Base-by-base conservation (phyloP, 2,113 vertebrate species). In the Oncorhynchus nerka region DNA sequence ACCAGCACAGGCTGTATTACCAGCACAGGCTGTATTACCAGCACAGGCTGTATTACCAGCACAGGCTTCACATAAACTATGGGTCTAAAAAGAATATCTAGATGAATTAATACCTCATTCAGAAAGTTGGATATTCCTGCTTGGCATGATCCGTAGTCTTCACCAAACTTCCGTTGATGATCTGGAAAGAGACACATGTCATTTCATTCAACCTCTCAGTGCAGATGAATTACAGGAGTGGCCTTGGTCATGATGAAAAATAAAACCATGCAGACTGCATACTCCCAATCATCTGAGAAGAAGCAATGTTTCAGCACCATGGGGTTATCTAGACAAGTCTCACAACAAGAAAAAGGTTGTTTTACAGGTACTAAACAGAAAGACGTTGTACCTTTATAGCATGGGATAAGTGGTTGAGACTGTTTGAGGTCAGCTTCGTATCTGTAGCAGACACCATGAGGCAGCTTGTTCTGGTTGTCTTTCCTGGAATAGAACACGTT, bases 391-490 rank as follows among this genome's bases (percentile, higher is more conserved):
- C 98, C 95, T 93, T 70, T 92, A 84, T 97, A 98, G 80, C 97
- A 99, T 0, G 97, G 97, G 73, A 93, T 92, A 73, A 97, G 87
- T 74, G 86, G 84, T 85, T 16, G 55, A 86, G 81, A 71, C 73
- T 86, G 75, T 78, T 76, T 80, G 73, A 99, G 94, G 86, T 96
- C 88, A n/a, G 92, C 82, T 76, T 91, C 88, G 34, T 96, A 81
- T 68, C 84, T 91, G 89, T 95, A 98, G 89, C 97, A 99, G 81
- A 97, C 83, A 28, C 98, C 97, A 0, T 92, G 78, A 0, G 98
- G 97, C 30, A 97, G 91, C 78, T 97, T 97, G 89, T 95, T 93
- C 61, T 95, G 93, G 68, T 77, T 88, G 76, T 90, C 91, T 69
- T 68, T 90, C 39, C 79, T 91, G 4, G 93, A 81, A 20, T 95